A percentile compares a stretch with the other conserved stretches of the same genome.
phyloP scores from a whole-genome alignment of 2,888 invertebrate genomes.

The Latrodectus hesperus region DNA sequence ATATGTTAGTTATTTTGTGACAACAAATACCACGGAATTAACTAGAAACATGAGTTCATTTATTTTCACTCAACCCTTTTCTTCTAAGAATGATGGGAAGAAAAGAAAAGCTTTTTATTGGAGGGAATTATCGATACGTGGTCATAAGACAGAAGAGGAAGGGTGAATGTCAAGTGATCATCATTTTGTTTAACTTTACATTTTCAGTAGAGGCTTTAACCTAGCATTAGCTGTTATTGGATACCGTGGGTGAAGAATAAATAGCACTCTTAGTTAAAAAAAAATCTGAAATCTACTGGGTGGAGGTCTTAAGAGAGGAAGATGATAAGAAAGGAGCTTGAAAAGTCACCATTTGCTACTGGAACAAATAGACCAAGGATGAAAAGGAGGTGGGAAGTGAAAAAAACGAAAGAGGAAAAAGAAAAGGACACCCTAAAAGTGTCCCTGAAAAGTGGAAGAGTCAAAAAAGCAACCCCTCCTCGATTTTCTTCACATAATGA shows the following conservation, averaged over 20 bases:
- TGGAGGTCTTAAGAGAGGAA: not conserved
- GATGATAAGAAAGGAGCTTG: constrained; percentile 24
- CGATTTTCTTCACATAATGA: constrained; percentile 53
- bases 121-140: too few species aligned
- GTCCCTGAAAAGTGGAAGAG: constrained; percentile 37
- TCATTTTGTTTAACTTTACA: not conserved
- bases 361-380: constrained; percentile 43
- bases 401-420: not conserved
- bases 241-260: not conserved
- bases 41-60: too few species aligned
- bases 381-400: constrained; percentile 18
- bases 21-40: too few species aligned
- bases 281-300: constrained; percentile 12
- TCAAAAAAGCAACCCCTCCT: constrained; percentile 32
- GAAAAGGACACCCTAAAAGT: constrained; percentile 31
- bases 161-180: too few species aligned
- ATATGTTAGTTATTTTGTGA: too few species aligned
- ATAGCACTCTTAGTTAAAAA: not conserved
- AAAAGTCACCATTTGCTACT: constrained; percentile 38
- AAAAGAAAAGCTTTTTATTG: too few species aligned
- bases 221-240: constrained; percentile 26
- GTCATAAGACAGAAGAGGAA: too few species aligned
- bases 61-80: too few species aligned
- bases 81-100: too few species aligned
- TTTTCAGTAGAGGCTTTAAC: not conserved